Evolutionary conservation across 2,113 vertebrate species (phyloP).

Genomic region (Cochlearius cochlearius): DNA sequence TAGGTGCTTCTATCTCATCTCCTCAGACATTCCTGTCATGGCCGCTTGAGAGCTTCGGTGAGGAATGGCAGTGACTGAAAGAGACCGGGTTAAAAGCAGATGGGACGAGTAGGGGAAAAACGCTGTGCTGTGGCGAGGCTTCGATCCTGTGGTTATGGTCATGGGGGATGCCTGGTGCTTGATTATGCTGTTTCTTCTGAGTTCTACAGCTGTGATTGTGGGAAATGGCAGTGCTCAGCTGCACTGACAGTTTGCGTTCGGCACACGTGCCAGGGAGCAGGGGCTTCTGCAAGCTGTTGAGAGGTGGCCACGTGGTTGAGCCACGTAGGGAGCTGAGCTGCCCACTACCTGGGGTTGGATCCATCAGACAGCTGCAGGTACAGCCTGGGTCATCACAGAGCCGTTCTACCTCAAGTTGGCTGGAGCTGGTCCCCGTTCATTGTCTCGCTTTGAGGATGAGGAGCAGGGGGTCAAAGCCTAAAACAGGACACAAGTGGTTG

Average conservation of each 20-base stretch:
- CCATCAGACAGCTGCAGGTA: not conserved
- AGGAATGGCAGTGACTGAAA: not conserved
- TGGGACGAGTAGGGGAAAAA: not conserved
- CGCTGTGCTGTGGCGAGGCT: not conserved
- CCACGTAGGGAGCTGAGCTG: not conserved
- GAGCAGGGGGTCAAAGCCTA: not conserved
- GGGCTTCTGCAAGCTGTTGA: not conserved
- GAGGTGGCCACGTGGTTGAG: not conserved
- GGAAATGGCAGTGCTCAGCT: not conserved
- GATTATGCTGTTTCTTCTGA: not conserved
- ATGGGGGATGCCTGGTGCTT: not conserved
- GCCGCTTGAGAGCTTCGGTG: not conserved
- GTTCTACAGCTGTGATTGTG: not conserved
- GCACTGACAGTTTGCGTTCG: not conserved
- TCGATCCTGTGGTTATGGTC: rapidly evolving
- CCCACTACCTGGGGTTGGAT: not conserved
- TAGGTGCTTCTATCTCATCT: conserved; percentile 45
- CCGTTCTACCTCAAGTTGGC: not conserved
- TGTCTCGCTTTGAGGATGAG: not conserved
- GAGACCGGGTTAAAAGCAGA: not conserved
- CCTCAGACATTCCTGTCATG: not conserved
- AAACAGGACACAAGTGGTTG: not conserved
- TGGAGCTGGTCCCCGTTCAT: not conserved
- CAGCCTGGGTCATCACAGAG: not conserved
- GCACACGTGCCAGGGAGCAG: not conserved